Evolutionary conservation across 1,140 invertebrate species (phyloP), one percentile per base, ranked within the genome.

Genomic region (Brachionus sp.): DNA sequence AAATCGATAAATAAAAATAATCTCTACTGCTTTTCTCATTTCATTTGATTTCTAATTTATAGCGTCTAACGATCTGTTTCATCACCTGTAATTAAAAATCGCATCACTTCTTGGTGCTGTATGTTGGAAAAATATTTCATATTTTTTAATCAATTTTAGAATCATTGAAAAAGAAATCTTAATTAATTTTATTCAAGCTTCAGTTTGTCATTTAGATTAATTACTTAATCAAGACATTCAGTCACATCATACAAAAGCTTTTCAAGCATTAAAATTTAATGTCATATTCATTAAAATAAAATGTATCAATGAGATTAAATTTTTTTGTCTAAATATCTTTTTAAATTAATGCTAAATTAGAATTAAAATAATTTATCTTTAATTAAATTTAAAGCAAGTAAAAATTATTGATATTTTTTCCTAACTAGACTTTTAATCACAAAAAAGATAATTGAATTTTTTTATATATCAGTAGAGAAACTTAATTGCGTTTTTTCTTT

Each of bases 51-150:
- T 23, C 50, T 57, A 57, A 57, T 57, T 57, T 57, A 23, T 57
- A 19, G 5, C 0, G 50, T 57, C 50, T 57, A 57, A 57, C 50
- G 50, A 57, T 57, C 50, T 19, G 50, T 57, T 57, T 57, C 50
- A 57, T 57, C 50, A 57, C 50, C 50, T 57, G 50, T 57, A 57
- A 57, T 57, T 57, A 57, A 57, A 57, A 57, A 57, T 57, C 19
- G 16, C 19, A 19, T 19, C 19, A 57, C 50, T 57, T 7, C n/a
- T 57, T 57, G 50, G n/a, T 19, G 19, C 50, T 57, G 50, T 57
- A 6, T 23, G 19, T 19, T 19, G 50, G 50, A 57, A 57, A 53
- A 57, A 57, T 57, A 19, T 57, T 57, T 23, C 19, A 19, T 57
- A 57, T 19, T 57, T 25, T 57, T 29, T 2, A 29, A 57, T 57